Conservation (phyloP, 2,888 invertebrate genomes). For the Capitulum mitella region DNA sequence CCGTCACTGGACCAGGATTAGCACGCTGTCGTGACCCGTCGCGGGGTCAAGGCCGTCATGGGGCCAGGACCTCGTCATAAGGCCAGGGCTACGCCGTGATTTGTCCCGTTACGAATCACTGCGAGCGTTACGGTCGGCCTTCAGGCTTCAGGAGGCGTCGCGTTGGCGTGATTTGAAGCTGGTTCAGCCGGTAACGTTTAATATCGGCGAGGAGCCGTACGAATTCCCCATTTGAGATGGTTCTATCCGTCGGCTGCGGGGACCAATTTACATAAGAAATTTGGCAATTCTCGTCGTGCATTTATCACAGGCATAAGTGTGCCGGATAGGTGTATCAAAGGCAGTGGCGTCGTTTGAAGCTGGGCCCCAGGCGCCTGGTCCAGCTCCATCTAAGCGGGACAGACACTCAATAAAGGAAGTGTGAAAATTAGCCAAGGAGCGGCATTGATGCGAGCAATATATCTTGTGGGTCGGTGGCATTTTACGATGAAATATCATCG, state of each 20-base stretch:
- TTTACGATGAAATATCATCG: constrained; percentile 14
- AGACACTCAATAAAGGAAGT: background rate
- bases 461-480: background rate
- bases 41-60: too few species aligned
- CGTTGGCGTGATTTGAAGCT: too few species aligned
- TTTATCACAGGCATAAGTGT: constrained; percentile 10
- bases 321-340: background rate
- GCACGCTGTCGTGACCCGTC: too few species aligned
- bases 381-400: background rate
- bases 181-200: background rate
- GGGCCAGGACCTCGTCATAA: too few species aligned
- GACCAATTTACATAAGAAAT: constrained; percentile 21
- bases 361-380: background rate
- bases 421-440: constrained; percentile 15
- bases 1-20: too few species aligned
- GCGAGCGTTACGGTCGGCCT: too few species aligned
- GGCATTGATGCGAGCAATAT: background rate
- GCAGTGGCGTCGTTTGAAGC: background rate
- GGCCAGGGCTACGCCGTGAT: too few species aligned
- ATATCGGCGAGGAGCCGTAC: background rate
- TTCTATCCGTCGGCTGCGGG: background rate
- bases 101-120: too few species aligned
- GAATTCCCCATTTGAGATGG: background rate
- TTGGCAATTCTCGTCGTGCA: constrained; percentile 9
- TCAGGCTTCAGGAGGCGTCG: too few species aligned